Percentiles rank a stretch among this genome's conserved stretches.
These are phyloP conservation scores for Caenorhabditis sp. DNA, from an alignment of 2,888 invertebrate species.

Conservation along the genomic window DNA sequence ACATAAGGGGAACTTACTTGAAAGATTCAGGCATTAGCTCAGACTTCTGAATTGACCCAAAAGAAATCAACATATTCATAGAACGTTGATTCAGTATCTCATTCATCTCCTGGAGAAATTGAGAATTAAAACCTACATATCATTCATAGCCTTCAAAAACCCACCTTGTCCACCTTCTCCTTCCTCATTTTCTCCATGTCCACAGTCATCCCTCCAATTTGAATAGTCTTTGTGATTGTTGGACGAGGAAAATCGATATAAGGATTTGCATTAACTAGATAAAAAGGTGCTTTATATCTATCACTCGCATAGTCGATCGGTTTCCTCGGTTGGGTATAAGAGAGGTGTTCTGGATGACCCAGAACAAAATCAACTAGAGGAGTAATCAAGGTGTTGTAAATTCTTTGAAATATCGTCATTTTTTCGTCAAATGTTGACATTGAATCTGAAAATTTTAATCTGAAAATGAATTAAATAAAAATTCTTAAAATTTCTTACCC, in stretches of 20 bases:
- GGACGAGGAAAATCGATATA: slow-evolving; percentile 32
- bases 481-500: too few relatives aligned
- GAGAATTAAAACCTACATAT: too few relatives aligned
- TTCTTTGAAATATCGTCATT: not conserved
- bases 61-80: slow-evolving; percentile 26
- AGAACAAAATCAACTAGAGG: not conserved
- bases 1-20: not conserved
- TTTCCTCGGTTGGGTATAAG: not conserved
- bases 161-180: slow-evolving; percentile 6
- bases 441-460: too few relatives aligned
- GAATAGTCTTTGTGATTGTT: slow-evolving; percentile 23
- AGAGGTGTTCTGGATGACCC: not conserved
- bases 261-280: slow-evolving; percentile 33
- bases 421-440: not conserved
- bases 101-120: not conserved
- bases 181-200: slow-evolving; percentile 7
- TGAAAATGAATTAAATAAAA: too few relatives aligned
- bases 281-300: slow-evolving; percentile 7
- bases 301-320: not conserved
- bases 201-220: slow-evolving; percentile 33
- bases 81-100: slow-evolving; percentile 6
- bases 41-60: slow-evolving; percentile 27
- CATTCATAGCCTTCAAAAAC: too few relatives aligned
- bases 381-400: not conserved
- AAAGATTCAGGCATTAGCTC: slow-evolving; percentile 24